Base-by-base conservation (phyloP, 1,140 invertebrate species). In the Thalassaphorura encarpata region DNA sequence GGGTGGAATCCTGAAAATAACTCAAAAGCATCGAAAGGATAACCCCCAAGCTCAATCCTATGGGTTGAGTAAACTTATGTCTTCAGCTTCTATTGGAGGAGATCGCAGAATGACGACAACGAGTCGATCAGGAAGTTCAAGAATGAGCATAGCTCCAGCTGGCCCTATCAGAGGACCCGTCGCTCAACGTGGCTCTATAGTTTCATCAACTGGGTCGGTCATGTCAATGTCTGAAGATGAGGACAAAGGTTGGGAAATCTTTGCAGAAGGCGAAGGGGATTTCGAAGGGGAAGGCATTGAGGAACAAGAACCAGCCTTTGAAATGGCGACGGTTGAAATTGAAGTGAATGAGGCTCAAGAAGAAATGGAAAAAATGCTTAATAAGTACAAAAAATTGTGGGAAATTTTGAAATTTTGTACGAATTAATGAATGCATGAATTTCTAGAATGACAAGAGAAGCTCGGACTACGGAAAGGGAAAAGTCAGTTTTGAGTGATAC, bases 241-340 rank as follows among this genome's bases (percentile, higher is more conserved):
- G 3, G 31, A 51, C 16, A 13, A 15, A 16, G 28, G 8, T 6
- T 51, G 48, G 48, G 48, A 51, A 26, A 5, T 51, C 28, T 51
- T 39, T n/a, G 5, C 28, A 43, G 43, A 58, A n/a, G 40, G 29
- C n/a, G 18, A 31, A 4, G 29, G 21, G 4, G 4, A 4, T 11
- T 18, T 4, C 5, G 42, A 45, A 21, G 48, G 23, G 4, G 18
- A 16, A 11, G 55, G 54, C 18, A 18, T 36, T 19, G 24, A 24
- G 15, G 59, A 56, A 13, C 23, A 19, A 18, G 19, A 45, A 31
- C 5, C 19, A 3, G 8, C 19, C 16, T 56, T 53, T 41, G 54
- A 65, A 52, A 47, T 59, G 41, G 48, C 60, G 1, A 31, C 49
- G 26, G 47, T 65, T 16, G 53, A 65, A 26, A 54, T 61, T 29